These are phyloP conservation scores for Choloepus didactylus DNA, from an alignment of 2,797 vertebrate species.

Conservation along the genomic window DNA sequence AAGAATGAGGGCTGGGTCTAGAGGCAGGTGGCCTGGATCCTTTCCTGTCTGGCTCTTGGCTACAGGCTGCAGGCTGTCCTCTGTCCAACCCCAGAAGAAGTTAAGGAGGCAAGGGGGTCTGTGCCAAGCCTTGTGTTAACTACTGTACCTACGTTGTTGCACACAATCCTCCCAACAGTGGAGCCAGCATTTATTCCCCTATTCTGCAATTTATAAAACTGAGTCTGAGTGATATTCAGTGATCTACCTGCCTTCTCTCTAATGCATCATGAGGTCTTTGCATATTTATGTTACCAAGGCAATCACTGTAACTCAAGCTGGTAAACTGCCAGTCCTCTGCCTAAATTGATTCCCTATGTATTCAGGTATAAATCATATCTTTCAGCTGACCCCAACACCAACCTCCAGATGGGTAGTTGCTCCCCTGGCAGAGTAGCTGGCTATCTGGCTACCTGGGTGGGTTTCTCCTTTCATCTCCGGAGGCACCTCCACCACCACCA, in stretches of 20 bases:
- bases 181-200: background rate
- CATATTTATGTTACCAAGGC: constrained; percentile 56
- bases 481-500: background rate
- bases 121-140: background rate
- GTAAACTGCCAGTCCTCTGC: background rate
- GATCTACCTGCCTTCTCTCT: constrained; percentile 26
- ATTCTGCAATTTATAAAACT: constrained; percentile 60
- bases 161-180: background rate
- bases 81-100: background rate
- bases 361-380: constrained; percentile 45
- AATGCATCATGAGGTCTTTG: constrained; percentile 26
- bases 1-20: background rate
- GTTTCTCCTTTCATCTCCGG: constrained; percentile 3
- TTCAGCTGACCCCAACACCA: background rate
- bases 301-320: constrained; percentile 47
- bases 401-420: background rate
- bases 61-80: background rate
- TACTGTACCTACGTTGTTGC: background rate
- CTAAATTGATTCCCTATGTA: constrained; percentile 9
- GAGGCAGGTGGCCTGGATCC: background rate
- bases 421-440: background rate
- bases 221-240: constrained; percentile 29
- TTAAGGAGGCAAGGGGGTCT: background rate
- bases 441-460: constrained; percentile 5
- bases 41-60: background rate